Evolutionary conservation across 2,888 invertebrate genomes (phyloP), one percentile per base, ranked within the genome.

Genomic region (Lithophane ornitopus): DNA sequence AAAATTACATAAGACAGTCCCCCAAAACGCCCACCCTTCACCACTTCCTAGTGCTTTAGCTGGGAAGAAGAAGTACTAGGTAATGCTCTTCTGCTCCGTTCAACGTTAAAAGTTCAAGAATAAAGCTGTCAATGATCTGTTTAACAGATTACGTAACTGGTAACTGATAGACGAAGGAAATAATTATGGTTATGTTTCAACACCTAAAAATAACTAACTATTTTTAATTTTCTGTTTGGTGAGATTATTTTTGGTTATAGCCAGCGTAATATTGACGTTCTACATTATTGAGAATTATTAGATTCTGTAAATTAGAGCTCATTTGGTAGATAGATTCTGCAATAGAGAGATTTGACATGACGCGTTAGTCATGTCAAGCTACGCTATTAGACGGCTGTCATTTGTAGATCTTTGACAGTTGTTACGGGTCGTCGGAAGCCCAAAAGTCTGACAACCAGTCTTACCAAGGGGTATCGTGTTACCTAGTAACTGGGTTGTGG

Each of bases 71-170:
- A n/a, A n/a, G n/a, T n/a, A n/a, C 26, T 14, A 1, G 12, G 19
- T n/a, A 28, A 41, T 14, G 9, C 19, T 52, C 26, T 14, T n/a
- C 34, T 65, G 9, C 2, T 49, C 2, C 7, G n/a, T n/a, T n/a
- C n/a, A n/a, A n/a, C n/a, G n/a, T 46, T 26, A 3, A 34, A 59
- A 6, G n/a, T 44, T 49, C 41, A 39, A 41, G 4, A 54, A 68
- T 76, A 59, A 39, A 56, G 49, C 76, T 75, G 28, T 76, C 68
- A 68, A 28, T 28, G 26, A 68, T 34, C 26, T 14, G 9, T 67
- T 46, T 11, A 62, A 67, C 28, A 61, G 16, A 49, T 62, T 46
- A 56, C 44, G 66, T 52, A 54, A 66, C 6, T 34, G 12, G 22
- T 54, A 19, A 34, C 56, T 68, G 76, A 63, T 76, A 67, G 56